Evolutionary conservation across 2,888 invertebrate species (phyloP).

Genomic region (Agrotis exclamationis): DNA sequence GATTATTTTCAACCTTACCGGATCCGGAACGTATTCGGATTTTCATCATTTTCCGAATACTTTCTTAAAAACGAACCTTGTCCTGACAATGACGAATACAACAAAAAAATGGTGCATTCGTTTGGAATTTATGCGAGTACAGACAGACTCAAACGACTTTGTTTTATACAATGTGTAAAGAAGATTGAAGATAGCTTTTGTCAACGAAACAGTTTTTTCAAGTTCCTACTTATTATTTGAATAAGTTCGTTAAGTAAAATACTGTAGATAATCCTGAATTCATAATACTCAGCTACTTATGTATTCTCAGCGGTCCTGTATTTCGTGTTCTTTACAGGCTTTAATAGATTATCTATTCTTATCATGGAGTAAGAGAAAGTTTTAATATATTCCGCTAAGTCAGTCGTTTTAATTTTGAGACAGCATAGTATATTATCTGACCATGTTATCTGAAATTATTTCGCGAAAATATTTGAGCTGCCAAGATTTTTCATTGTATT

Average conservation of each 20-base stretch:
- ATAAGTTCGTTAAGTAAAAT: conserved; percentile 36
- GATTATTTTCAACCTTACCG: too few relatives aligned
- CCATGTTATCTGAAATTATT: conserved; percentile 14
- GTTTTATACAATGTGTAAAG: too few relatives aligned
- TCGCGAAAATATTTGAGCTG: conserved; percentile 18
- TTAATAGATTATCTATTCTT: conserved; percentile 60
- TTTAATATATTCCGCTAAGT: conserved; percentile 55
- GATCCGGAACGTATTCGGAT: too few relatives aligned
- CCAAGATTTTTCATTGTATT: conserved; percentile 15
- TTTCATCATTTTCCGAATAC: too few relatives aligned
- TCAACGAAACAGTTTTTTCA: conserved; percentile 20
- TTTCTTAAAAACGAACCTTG: too few relatives aligned
- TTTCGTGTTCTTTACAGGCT: conserved; percentile 52
- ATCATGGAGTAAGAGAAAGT: conserved; percentile 38
- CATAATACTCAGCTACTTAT: conserved; percentile 44
- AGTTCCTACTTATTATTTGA: conserved; percentile 26
- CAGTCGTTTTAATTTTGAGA: conserved; percentile 33
- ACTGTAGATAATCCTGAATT: conserved; percentile 34
- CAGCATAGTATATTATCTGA: conserved; percentile 20
- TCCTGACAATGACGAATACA: too few relatives aligned
- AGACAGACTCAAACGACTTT: too few relatives aligned
- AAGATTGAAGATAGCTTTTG: background rate
- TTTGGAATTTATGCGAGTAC: too few relatives aligned
- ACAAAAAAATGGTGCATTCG: too few relatives aligned
- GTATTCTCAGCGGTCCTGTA: conserved; percentile 46